Evolutionary conservation across 2,888 invertebrate genomes (phyloP), one percentile per base, ranked within the genome.

Genomic region (Thera britannica): DNA sequence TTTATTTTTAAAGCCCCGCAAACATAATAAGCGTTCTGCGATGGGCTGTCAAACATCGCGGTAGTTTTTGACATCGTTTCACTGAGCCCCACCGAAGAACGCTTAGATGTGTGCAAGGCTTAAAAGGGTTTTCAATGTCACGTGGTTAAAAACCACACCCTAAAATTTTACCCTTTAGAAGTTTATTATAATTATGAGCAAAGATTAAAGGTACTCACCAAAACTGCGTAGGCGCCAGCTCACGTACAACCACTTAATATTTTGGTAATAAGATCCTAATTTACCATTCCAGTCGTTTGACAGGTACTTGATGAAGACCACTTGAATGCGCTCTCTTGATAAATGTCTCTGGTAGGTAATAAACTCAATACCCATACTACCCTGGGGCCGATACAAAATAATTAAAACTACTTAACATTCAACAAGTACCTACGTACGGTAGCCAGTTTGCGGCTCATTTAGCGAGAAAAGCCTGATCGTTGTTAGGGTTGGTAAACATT

Each of bases 351-450:
- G 79, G 83, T 83, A 81, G 79, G 78, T 75, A 66, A 82, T 77
- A 78, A 78, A 78, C 82, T 77, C 70, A 66, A 60, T 77, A 81
- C 79, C 81, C 66, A 66, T 68, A 69, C 62, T 79, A 87, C 86
- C 89, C 83, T 83, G 80, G 78, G 89, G 90, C 88, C 82, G 81
- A 84, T 83, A 88, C 87, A 83, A 90, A 90, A 91, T 93, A 91
- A 92, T 93, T 92, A 91, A 93, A 92, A 90, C 90, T 92, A 92
- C 89, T 93, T 93, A 90, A 91, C 85, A 92, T 92, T 92, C 90
- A 90, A 88, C 83, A 89, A 84, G 89, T 88, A 88, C 52, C 52
- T 52, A 38, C 88, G 87, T 87, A 83, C 84, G 81, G 90, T 84
- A 87, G 88, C 88, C 83, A 82, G 89, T 85, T 83, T 83, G 86